Percentiles rank a stretch among this genome's conserved stretches.
Evolutionary conservation across 53 echinoderm and acorn worm species (phyloP).

Genomic region (Pentamera pediparva): DNA sequence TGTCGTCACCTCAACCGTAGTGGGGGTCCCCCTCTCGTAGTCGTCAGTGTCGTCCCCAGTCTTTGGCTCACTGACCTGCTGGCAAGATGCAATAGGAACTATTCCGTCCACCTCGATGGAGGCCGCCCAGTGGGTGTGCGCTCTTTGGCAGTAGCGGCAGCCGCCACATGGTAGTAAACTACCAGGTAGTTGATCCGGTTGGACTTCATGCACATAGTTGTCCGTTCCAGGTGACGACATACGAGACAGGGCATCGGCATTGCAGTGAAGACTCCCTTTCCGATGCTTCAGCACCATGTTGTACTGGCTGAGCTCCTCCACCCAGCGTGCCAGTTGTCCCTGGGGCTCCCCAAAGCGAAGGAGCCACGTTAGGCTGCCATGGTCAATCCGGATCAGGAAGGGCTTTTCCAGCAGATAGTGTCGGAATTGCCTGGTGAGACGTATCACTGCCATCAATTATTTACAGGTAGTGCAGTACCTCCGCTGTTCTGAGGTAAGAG

Average conservation of each 20-base stretch:
- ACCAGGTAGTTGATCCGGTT: neutral
- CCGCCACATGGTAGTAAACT: slow-evolving; percentile 36
- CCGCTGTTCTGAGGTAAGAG: slow-evolving; percentile 22
- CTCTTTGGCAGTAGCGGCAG: slow-evolving; percentile 43
- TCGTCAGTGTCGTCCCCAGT: neutral
- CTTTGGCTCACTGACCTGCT: neutral
- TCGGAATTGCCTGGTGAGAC: slow-evolving; percentile 19
- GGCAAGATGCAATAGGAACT: slow-evolving; percentile 6
- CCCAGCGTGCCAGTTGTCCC: slow-evolving; percentile 43
- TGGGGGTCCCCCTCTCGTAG: neutral
- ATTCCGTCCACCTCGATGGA: slow-evolving; percentile 38
- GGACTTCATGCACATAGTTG: slow-evolving; percentile 8
- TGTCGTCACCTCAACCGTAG: neutral
- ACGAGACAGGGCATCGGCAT: slow-evolving; percentile 57
- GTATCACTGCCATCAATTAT: slow-evolving; percentile 13
- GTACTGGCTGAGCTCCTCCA: slow-evolving; percentile 49
- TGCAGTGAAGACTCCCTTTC: slow-evolving; percentile 20
- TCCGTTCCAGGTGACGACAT: neutral
- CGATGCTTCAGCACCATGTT: slow-evolving; percentile 31
- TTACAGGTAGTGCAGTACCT: slow-evolving; percentile 29
- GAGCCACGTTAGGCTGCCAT: slow-evolving; percentile 44
- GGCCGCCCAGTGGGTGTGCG: slow-evolving; percentile 39
- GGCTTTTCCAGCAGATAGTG: slow-evolving; percentile 44
- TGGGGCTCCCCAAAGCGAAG: slow-evolving; percentile 43
- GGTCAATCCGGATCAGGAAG: slow-evolving; percentile 37